These are phyloP conservation scores for Porites cylindrica DNA, from an alignment of 92 coral and sea anemone species.

Conservation along the genomic window DNA sequence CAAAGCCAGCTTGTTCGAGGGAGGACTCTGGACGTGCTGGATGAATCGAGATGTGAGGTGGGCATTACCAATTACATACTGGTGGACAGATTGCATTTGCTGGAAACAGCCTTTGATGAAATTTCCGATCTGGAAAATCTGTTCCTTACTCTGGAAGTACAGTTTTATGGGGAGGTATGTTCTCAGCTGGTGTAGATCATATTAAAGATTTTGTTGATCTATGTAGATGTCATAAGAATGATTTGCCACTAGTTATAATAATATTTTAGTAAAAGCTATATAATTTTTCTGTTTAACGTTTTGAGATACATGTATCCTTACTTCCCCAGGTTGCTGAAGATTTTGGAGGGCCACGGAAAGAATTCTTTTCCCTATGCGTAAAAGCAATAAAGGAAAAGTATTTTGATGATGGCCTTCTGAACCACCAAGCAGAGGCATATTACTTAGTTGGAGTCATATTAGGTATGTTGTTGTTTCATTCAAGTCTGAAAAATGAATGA, in stretches of 20 bases:
- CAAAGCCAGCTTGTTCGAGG: constrained; percentile 43
- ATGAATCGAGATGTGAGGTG: background rate
- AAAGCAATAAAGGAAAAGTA: constrained; percentile 18
- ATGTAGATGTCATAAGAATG: background rate
- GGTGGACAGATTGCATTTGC: constrained; percentile 61
- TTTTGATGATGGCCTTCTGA: constrained; percentile 20
- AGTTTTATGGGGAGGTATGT: constrained; percentile 50
- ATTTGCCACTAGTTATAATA: background rate
- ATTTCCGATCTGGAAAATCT: constrained; percentile 23
- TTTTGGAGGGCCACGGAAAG: constrained; percentile 6
- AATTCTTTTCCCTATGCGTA: constrained; percentile 2
- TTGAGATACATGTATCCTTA: background rate
- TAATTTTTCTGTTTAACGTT: no score
- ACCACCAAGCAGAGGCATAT: constrained; percentile 13
- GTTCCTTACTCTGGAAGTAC: constrained; percentile 49
- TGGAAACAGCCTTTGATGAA: constrained; percentile 73
- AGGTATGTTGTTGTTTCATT: constrained; percentile 42
- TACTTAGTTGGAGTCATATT: constrained; percentile 11
- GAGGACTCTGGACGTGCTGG: constrained; percentile 37
- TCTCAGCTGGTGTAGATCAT: background rate
- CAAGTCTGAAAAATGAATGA: no score
- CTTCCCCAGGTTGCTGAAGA: background rate
- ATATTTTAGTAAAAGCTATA: no score
- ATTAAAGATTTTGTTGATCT: background rate
- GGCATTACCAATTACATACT: constrained; percentile 67